Percentiles rank a stretch among this genome's conserved stretches.
phyloP scores from a whole-genome alignment of 2,797 vertebrate genomes.

The Hipposideros larvatus region DNA sequence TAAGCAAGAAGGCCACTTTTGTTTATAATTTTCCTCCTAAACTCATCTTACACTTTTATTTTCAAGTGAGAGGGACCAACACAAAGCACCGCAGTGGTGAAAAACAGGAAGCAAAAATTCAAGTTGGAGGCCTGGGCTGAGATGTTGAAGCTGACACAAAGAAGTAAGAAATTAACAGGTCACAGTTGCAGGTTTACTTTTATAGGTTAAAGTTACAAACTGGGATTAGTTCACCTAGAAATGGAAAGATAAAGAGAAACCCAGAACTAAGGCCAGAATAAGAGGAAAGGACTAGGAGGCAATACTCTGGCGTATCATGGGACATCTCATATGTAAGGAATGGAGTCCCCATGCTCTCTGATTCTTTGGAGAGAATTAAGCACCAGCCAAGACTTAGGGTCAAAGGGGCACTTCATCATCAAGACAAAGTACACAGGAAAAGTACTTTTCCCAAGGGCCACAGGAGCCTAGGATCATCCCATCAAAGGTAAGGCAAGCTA shows the following conservation, averaged over 20 bases:
- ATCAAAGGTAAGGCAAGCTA: conserved; percentile 89
- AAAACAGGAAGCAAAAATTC: neutral
- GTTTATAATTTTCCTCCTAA: neutral
- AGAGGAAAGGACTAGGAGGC: neutral
- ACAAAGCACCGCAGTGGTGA: neutral
- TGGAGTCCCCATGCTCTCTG: neutral
- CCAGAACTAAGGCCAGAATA: neutral
- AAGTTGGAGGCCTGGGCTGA: neutral
- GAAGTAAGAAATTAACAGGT: neutral
- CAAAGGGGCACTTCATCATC: neutral
- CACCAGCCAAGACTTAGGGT: neutral
- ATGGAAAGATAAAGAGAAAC: conserved; percentile 19
- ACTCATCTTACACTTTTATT: neutral
- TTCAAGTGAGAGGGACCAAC: neutral
- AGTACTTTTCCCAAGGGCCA: no score
- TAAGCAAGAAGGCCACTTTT: neutral
- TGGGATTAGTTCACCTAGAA: neutral
- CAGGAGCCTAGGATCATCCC: neutral
- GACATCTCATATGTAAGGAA: neutral
- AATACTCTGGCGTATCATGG: neutral
- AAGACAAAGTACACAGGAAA: conserved; percentile 48
- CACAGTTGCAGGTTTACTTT: neutral
- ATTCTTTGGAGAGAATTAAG: neutral
- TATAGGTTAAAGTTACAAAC: neutral
- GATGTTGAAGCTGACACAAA: neutral